Evolutionary conservation across 2,113 vertebrate species (phyloP), one percentile per base, ranked within the genome.

Genomic region (Alethe castanea): DNA sequence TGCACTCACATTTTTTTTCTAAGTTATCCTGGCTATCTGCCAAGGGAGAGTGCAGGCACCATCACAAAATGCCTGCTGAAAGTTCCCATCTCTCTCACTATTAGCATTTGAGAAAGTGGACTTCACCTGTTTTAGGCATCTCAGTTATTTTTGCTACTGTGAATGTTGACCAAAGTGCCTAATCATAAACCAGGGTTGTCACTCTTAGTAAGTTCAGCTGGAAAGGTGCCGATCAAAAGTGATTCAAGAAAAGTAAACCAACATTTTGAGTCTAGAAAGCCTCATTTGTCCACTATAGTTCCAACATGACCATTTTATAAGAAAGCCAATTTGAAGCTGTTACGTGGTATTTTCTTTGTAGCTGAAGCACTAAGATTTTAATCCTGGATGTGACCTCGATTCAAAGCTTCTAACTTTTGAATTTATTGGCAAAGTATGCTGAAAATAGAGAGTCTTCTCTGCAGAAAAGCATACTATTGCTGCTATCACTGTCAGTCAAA

Each of bases 1-100:
- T 29, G 7, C 6, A 47, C 19, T 86, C 45, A 35, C 8, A 24
- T 69, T 70, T 36, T 77, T 67, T 69, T 77, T 76, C 12, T 33
- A 28, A 12, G 3, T 84, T 56, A 57, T 11, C 29, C 12, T 11
- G 14, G 13, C 20, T 89, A 12, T 44, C 33, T 74, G 56, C 19
- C 61, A 60, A 44, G 6, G 10, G 9, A 45, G 4, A 3, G 23
- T 64, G 9, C 35, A 81, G 24, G 14, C 8, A 78, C 5, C 5
- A 7, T 36, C 52, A 42, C 20, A 56, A 71, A 79, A 84, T 38
- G 5, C 17, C 24, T 52, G 14, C 29, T 74, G 56, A 85, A 64
- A 2, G 0, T 22, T 67, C 18, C 44, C 19, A 20, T 44, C 20
- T 60, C 38, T 66, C 35, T n/a, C 0, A 0, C 42, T 78, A 26